These are phyloP conservation scores for Seira ritae DNA, from an alignment of 2,888 invertebrate genomes.

Conservation along the genomic window DNA sequence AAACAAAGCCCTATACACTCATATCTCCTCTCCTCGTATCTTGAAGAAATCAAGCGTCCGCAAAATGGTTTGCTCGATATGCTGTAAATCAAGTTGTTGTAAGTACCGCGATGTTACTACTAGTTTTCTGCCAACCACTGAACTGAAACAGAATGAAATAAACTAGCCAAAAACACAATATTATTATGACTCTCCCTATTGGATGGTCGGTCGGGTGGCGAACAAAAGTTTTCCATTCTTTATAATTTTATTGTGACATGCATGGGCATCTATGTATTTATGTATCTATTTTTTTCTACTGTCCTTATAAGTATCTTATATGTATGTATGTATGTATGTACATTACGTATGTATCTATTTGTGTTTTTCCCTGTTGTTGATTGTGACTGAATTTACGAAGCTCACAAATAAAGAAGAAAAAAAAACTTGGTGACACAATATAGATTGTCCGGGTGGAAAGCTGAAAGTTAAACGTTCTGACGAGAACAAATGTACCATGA, in stretches of 20 bases:
- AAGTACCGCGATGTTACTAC: conserved; percentile 16
- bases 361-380: too few species aligned
- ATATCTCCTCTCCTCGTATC: too few species aligned
- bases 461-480: conserved; percentile 57
- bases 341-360: too few species aligned
- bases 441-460: conserved; percentile 54
- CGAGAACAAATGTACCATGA: conserved; percentile 73
- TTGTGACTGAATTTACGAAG: conserved; percentile 54
- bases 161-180: conserved; percentile 59
- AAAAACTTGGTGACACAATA: conserved; percentile 62
- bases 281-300: too few species aligned
- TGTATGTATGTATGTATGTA: too few species aligned
- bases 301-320: too few species aligned
- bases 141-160: conserved; percentile 59
- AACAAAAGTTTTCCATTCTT: too few species aligned
- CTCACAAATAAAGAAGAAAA: conserved; percentile 62
- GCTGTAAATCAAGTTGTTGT: conserved; percentile 38
- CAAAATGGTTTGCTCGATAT: conserved; percentile 23
- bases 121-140: conserved; percentile 47
- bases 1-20: too few species aligned
- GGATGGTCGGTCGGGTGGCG: conserved; percentile 16
- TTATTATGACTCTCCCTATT: conserved; percentile 40
- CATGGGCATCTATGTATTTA: background rate
- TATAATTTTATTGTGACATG: too few species aligned
- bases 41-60: conserved; percentile 38